Base-by-base conservation (phyloP, 2,797 vertebrate species). In the Pangasius krempfi region DNA sequence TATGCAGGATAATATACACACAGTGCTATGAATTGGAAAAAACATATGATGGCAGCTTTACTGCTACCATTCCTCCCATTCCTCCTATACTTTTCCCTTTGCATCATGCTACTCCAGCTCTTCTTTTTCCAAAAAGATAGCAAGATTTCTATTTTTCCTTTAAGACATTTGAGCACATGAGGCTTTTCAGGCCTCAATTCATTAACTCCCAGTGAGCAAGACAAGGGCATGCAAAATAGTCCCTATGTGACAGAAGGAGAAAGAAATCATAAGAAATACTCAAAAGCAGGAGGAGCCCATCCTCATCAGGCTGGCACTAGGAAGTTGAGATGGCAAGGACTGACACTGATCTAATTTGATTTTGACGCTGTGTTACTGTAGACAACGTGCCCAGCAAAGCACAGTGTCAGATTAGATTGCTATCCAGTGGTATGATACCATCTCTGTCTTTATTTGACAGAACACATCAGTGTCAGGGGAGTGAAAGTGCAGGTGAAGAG, bases 361-460 rank as follows among this genome's bases (percentile, higher is more conserved):
- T 87, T 82, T 87, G 64, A 68, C 80, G 64, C 54, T 37, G 33
- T 81, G 88, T 56, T 86, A 80, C 79, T 50, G 62, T 50, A 78
- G 76, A 79, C 47, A 30, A 54, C 50, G 27, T n/a, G 64, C 80
- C 58, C 44, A 54, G 64, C 72, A 86, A 89, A 86, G 85, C 52
- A 70, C 37, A 66, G 73, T 86, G 87, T 78, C 89, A 87, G n/a
- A 87, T 88, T 54, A 70, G 85, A 91, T 89, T 76, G 86, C 80
- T 85, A 80, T 73, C 84, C 22, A 47, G 89, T 82, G 80, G 20
- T 75, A 78, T 89, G 87, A 90, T 78, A 87, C 64, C 66, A 87
- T 90, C 85, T 87, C 85, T 88, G 64, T 78, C 90, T 91, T 87
- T 84, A 85, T 88, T 60, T 72, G 70, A 89, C 72, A 66, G 87